These are phyloP conservation scores for Mesitornis unicolor DNA, from an alignment of 2,113 vertebrate species.

Conservation along the genomic window DNA sequence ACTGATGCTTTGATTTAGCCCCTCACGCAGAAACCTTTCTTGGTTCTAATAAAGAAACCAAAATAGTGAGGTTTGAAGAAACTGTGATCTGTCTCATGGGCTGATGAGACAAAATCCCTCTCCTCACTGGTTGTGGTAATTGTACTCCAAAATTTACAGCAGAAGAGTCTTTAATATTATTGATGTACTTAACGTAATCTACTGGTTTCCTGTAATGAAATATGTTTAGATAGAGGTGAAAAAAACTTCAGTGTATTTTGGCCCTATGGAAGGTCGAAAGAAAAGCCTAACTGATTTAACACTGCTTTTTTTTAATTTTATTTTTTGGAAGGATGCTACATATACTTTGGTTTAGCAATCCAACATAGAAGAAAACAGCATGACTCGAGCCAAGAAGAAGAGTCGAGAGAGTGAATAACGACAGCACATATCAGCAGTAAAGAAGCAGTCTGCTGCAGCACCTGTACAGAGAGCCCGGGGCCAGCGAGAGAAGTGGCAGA, in stretches of 20 bases:
- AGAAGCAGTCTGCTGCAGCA: conserved; percentile 47
- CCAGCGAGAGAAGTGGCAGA: neutral
- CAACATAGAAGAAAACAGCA: neutral
- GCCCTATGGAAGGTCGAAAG: neutral
- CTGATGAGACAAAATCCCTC: neutral
- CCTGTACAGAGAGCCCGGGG: conserved; percentile 23
- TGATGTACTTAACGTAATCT: neutral
- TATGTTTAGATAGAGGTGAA: neutral
- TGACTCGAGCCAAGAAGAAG: neutral
- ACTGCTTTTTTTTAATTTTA: neutral
- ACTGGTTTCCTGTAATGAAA: neutral
- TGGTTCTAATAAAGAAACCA: neutral
- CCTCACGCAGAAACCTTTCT: neutral
- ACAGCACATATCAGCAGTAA: neutral
- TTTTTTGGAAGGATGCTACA: neutral
- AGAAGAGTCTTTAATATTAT: neutral
- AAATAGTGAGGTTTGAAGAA: neutral
- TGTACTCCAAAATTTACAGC: neutral
- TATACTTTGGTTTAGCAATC: neutral
- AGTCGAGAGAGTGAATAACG: neutral
- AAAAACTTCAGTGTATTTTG: neutral
- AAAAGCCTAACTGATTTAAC: neutral
- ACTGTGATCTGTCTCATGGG: no score
- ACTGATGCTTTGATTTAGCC: neutral
- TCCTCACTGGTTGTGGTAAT: neutral